Percentiles rank a stretch among this genome's conserved stretches.
Conservation (phyloP, 2,113 vertebrate species). For the Myotis davidii region DNA sequence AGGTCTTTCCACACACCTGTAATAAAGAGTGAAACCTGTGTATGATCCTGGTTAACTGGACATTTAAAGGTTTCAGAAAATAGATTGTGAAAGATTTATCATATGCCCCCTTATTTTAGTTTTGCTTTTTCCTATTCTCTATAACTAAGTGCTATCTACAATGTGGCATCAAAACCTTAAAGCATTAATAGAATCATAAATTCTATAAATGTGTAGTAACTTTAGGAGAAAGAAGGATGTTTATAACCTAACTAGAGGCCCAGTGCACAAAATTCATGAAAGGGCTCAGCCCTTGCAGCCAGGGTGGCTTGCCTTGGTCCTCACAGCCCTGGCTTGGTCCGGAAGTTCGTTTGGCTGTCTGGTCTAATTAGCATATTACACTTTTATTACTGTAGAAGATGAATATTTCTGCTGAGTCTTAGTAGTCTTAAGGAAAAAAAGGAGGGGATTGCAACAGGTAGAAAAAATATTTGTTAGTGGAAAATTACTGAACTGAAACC, state of each 20-base stretch:
- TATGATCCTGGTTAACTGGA: not conserved
- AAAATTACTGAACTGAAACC: conserved; percentile 25
- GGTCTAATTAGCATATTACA: no score
- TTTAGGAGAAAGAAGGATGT: not conserved
- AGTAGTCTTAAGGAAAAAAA: conserved; percentile 39
- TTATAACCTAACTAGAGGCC: not conserved
- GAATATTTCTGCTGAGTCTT: conserved; percentile 13
- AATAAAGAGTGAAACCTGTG: conserved; percentile 38
- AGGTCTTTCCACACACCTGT: conserved; percentile 8
- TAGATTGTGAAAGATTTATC: conserved; percentile 7
- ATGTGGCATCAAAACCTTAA: conserved; percentile 20
- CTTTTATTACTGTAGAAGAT: not conserved
- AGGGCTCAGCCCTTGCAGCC: no score
- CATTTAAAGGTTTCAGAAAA: conserved; percentile 43
- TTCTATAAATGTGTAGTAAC: conserved; percentile 23
- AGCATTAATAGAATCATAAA: conserved; percentile 13
- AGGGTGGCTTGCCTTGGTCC: no score
- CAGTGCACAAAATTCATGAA: no score
- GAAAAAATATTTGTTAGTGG: not conserved
- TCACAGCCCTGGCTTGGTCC: no score
- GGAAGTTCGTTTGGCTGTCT: no score
- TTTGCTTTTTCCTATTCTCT: conserved; percentile 17
- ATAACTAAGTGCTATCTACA: conserved; percentile 12
- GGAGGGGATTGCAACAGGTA: not conserved
- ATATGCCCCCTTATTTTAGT: not conserved